Conservation (phyloP, 1,140 invertebrate species). For the Melipona quadrifasciata region DNA sequence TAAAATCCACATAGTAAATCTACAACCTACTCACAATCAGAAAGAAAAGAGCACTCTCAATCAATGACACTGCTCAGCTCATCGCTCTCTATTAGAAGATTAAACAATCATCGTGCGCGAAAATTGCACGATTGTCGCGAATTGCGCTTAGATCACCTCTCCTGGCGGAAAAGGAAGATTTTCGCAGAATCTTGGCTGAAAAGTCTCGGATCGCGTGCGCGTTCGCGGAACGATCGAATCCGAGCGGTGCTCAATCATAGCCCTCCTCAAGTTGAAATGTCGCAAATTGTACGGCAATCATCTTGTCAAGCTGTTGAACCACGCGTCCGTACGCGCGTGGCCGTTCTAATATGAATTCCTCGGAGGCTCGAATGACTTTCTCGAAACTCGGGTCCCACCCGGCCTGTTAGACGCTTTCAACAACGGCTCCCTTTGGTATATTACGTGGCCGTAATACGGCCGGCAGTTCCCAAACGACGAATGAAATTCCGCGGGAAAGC, state of each 20-base stretch:
- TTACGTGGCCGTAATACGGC: conserved; percentile 33
- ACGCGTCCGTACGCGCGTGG: background rate
- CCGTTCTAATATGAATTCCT: conserved; percentile 35
- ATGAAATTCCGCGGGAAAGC: conserved; percentile 44
- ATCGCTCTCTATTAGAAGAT: background rate
- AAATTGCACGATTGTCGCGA: background rate
- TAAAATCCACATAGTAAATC: background rate
- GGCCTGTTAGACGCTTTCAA: conserved; percentile 15
- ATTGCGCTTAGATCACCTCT: background rate
- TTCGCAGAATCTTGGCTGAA: background rate
- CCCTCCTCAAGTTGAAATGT: conserved; percentile 25
- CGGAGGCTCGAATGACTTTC: conserved; percentile 14
- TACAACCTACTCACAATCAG: background rate
- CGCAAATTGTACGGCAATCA: conserved; percentile 44
- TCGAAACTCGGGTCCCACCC: background rate
- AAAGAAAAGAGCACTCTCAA: background rate
- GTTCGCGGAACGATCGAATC: background rate
- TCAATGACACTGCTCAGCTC: background rate
- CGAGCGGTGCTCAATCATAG: background rate
- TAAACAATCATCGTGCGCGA: background rate
- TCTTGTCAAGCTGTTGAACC: conserved; percentile 33
- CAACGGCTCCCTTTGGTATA: conserved; percentile 49
- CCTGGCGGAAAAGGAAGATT: background rate
- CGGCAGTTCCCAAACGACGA: conserved; percentile 3
- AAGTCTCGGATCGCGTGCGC: background rate